These are phyloP conservation scores for Sinocyclocheilus rhinocerous DNA, from an alignment of 2,113 vertebrate genomes.

Conservation along the genomic window DNA sequence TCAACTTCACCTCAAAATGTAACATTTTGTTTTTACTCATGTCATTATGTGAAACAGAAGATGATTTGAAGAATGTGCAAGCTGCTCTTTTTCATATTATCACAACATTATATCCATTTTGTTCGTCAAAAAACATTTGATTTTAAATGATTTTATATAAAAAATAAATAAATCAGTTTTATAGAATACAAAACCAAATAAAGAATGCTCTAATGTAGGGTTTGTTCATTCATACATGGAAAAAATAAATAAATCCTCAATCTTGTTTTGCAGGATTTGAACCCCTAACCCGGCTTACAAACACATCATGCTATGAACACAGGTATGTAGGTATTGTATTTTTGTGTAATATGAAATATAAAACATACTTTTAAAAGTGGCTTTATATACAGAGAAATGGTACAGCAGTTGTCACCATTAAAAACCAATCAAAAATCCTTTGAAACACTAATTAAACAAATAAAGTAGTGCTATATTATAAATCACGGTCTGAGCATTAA, in stretches of 20 bases:
- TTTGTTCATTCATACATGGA: neutral
- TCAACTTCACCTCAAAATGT: neutral
- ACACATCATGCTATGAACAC: neutral
- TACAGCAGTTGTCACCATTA: neutral
- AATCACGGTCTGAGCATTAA: constrained; percentile 59
- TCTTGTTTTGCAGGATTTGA: neutral
- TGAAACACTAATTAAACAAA: neutral
- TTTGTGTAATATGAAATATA: neutral
- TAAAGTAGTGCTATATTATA: constrained; percentile 9
- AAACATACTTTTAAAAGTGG: neutral
- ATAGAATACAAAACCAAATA: neutral
- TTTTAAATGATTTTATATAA: too few species aligned
- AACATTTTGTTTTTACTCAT: neutral
- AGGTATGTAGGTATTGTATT: neutral
- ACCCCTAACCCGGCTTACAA: neutral
- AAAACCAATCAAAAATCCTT: neutral
- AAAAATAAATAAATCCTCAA: neutral
- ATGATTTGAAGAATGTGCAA: neutral
- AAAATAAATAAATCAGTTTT: too few species aligned
- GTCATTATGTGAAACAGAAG: neutral
- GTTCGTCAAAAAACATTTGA: too few species aligned
- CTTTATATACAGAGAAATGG: neutral
- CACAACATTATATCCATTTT: too few species aligned
- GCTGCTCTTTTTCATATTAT: neutral
- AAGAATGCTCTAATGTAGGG: neutral